Evolutionary conservation across 1,140 invertebrate species (phyloP).

Genomic region (Pogonognathellus flavescens): DNA sequence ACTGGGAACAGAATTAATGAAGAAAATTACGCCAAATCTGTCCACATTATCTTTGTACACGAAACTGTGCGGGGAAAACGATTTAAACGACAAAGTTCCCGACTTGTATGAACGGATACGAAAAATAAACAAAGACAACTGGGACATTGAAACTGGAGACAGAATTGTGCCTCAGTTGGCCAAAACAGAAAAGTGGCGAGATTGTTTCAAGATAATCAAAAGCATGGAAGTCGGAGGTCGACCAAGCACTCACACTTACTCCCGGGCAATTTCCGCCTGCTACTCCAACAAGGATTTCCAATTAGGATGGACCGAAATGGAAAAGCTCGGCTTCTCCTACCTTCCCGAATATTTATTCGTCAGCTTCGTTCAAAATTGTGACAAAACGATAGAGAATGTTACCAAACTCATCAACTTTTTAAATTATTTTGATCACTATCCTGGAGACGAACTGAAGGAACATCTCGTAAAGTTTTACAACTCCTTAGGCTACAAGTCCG

Average conservation of each 20-base stretch:
- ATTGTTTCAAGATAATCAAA: slow-evolving; percentile 75
- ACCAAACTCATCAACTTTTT: slow-evolving; percentile 72
- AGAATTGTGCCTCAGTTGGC: slow-evolving; percentile 75
- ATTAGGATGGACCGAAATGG: slow-evolving; percentile 71
- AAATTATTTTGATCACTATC: slow-evolving; percentile 68
- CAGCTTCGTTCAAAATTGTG: slow-evolving; percentile 70
- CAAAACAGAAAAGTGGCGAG: slow-evolving; percentile 74
- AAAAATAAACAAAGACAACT: slow-evolving; percentile 73
- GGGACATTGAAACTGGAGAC: slow-evolving; percentile 74
- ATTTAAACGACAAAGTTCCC: slow-evolving; percentile 69
- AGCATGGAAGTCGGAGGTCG: slow-evolving; percentile 72
- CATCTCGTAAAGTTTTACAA: slow-evolving; percentile 16
- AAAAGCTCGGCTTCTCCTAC: slow-evolving; percentile 61
- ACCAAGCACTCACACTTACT: slow-evolving; percentile 58
- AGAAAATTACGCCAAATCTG: slow-evolving; percentile 66
- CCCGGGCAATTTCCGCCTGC: slow-evolving; percentile 72
- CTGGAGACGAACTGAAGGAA: slow-evolving; percentile 1
- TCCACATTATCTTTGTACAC: neutral
- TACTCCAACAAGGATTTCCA: slow-evolving; percentile 74
- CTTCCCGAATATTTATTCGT: slow-evolving; percentile 69
- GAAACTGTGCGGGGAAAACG: neutral
- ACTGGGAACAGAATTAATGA: neutral
- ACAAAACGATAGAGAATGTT: slow-evolving; percentile 70
- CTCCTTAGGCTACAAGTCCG: slow-evolving; percentile 46
- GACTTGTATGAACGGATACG: slow-evolving; percentile 73